These are phyloP conservation scores for Lapara coniferarum DNA, from an alignment of 2,888 invertebrate genomes.

Conservation along the genomic window DNA sequence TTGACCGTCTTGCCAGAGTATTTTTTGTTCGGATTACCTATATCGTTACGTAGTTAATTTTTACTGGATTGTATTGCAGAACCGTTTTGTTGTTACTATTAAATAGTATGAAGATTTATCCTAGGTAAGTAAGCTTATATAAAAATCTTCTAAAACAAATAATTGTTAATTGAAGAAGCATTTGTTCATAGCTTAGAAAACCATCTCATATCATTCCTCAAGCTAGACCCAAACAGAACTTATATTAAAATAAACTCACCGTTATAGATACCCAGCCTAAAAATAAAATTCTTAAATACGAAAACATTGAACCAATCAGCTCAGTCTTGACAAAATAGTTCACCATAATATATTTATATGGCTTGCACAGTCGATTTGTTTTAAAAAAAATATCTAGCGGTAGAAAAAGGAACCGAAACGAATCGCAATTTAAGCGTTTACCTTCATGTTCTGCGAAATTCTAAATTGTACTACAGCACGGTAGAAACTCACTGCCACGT, in stretches of 20 bases:
- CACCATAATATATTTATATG: too few species aligned
- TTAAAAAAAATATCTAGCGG: background rate
- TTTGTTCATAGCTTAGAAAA: too few species aligned
- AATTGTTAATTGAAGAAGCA: too few species aligned
- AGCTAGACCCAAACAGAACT: too few species aligned
- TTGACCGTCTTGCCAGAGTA: conserved; percentile 29
- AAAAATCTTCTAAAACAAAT: too few species aligned
- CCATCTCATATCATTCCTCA: too few species aligned
- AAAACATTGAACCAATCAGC: background rate
- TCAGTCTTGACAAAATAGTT: too few species aligned
- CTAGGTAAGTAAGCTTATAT: too few species aligned
- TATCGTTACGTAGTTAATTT: conserved; percentile 1
- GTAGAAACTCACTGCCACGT: background rate
- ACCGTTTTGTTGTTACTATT: background rate
- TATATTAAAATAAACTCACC: too few species aligned
- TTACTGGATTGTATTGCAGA: background rate
- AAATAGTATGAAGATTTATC: too few species aligned
- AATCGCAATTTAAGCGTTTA: background rate
- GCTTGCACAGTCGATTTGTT: background rate
- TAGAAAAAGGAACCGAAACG: background rate
- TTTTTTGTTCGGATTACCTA: conserved; percentile 12
- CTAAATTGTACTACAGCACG: conserved; percentile 1
- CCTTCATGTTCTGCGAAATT: background rate
- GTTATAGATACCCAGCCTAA: too few species aligned
- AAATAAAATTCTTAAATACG: too few species aligned